Percentiles rank a stretch among this genome's conserved stretches.
phyloP scores from a whole-genome alignment of 2,113 vertebrate species.

The Syrrhaptes paradoxus region DNA sequence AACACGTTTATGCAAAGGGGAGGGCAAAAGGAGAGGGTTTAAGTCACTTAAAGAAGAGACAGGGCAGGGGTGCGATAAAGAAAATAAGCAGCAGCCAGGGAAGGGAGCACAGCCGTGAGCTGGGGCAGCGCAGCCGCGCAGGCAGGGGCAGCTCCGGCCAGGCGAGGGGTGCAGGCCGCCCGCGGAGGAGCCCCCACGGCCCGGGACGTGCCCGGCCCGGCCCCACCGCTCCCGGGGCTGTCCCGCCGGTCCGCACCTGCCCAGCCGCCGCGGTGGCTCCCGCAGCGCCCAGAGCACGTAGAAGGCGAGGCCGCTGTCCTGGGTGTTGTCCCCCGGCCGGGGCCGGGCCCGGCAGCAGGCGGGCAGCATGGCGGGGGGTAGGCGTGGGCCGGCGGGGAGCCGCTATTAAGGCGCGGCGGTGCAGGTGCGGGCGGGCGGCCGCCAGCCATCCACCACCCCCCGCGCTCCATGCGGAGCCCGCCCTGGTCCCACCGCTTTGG shows the following conservation, averaged over 20 bases:
- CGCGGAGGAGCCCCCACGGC: rapidly evolving
- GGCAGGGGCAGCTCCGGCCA: not conserved
- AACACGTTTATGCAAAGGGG: not conserved
- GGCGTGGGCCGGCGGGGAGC: rapidly evolving
- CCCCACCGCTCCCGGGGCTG: not conserved
- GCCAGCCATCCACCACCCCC: too few relatives aligned
- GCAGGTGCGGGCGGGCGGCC: not conserved
- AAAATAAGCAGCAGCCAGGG: rapidly evolving
- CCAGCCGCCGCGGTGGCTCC: conserved; percentile 79
- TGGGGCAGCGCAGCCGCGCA: rapidly evolving
- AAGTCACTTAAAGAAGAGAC: not conserved
- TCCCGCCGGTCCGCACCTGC: conserved; percentile 62
- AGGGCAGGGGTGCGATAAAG: rapidly evolving
- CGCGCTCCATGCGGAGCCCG: not conserved
- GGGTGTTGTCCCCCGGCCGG: not conserved
- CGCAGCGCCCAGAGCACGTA: conserved; percentile 79
- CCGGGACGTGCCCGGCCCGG: rapidly evolving
- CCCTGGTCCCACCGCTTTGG: not conserved
- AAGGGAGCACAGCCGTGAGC: not conserved
- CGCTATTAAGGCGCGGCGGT: not conserved
- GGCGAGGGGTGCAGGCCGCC: rapidly evolving
- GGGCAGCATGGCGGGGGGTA: not conserved
- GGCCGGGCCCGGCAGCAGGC: not conserved
- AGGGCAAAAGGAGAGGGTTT: rapidly evolving
- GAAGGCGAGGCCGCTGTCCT: conserved; percentile 59